A percentile compares a stretch with the other conserved stretches of the same genome.
Evolutionary conservation across 1,140 invertebrate genomes (phyloP).

Genomic region (Bombus polaris): DNA sequence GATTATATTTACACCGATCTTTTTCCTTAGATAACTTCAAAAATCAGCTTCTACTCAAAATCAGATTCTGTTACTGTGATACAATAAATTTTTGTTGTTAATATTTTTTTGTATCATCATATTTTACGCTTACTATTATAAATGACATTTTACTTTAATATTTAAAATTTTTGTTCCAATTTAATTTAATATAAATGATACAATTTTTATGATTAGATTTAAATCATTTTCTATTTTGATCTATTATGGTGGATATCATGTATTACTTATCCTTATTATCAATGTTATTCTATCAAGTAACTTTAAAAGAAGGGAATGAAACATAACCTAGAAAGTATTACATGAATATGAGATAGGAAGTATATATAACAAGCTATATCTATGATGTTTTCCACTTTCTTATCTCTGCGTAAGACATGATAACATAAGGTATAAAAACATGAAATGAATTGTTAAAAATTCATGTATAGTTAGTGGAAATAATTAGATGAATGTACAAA

Average conservation of each 20-base stretch:
- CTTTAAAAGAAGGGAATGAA: neutral
- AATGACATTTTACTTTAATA: neutral
- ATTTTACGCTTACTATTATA: neutral
- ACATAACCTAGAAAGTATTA: slow-evolving; percentile 19
- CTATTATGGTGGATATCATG: neutral
- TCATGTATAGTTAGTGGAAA: neutral
- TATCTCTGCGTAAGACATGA: neutral
- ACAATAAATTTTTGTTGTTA: neutral
- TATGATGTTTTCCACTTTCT: neutral
- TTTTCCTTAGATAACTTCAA: neutral
- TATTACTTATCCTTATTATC: no score
- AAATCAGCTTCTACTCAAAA: neutral
- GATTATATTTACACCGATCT: neutral
- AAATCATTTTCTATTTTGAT: neutral
- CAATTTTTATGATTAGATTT: neutral
- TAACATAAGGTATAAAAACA: neutral
- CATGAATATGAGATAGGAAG: neutral
- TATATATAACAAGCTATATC: neutral
- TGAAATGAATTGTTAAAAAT: neutral
- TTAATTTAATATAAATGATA: neutral
- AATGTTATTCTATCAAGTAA: neutral
- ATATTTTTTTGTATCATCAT: no score
- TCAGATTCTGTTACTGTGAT: neutral
- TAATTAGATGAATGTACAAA: neutral
- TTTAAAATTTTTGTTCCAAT: neutral